phyloP scores from a whole-genome alignment of 2,113 vertebrate genomes.

The Oreochromis niloticus region DNA sequence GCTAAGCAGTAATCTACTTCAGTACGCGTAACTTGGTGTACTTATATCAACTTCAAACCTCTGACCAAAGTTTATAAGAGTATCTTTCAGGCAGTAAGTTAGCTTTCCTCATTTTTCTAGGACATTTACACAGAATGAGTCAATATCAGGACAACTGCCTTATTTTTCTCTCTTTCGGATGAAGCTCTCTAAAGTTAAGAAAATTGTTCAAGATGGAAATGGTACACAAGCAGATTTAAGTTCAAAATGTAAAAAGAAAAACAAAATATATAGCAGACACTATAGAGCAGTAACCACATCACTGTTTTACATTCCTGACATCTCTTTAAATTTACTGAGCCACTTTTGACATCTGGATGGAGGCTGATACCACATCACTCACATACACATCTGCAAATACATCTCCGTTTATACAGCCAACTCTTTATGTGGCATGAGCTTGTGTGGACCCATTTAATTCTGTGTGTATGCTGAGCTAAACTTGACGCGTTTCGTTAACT shows the following conservation, averaged over 20 bases:
- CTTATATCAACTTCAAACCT: not conserved
- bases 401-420: not conserved
- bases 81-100: not conserved
- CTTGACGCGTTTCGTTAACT: not conserved
- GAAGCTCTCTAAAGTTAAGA: not conserved
- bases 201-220: not conserved
- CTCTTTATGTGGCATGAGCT: not conserved
- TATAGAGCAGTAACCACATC: slow-evolving; percentile 10
- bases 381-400: slow-evolving; percentile 15
- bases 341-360: slow-evolving; percentile 33
- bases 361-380: slow-evolving; percentile 45
- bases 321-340: slow-evolving; percentile 2
- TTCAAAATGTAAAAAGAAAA: not conserved
- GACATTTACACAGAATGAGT: not conserved
- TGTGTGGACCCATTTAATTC: not conserved
- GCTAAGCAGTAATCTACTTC: not conserved
- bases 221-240: not conserved
- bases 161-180: not conserved
- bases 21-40: not conserved
- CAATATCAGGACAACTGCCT: not conserved
- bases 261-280: not conserved
- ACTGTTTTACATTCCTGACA: not conserved
- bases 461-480: not conserved
- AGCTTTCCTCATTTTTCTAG: not conserved
- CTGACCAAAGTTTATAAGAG: not conserved